Conservation (phyloP, 2,797 vertebrate genomes). For the Pseudomugil gertrudae region DNA sequence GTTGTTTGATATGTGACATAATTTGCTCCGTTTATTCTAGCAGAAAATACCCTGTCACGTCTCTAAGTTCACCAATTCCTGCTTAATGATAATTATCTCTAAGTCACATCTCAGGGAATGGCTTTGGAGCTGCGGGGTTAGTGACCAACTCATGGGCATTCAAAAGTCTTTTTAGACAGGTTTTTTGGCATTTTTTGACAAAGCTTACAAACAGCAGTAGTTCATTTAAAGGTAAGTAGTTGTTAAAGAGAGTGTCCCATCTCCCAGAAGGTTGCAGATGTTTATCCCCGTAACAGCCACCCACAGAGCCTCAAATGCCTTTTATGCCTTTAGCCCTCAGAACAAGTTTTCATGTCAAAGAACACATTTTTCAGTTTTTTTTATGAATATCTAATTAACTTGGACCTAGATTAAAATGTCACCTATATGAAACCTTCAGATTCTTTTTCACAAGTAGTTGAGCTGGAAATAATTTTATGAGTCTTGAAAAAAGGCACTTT, state of each 20-base stretch:
- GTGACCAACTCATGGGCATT: slow-evolving; percentile 55
- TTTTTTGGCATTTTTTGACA: slow-evolving; percentile 57
- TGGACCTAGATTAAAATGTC: slow-evolving; percentile 57
- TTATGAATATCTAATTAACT: slow-evolving; percentile 65
- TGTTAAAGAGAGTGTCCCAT: slow-evolving; percentile 43
- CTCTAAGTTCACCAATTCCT: slow-evolving; percentile 1
- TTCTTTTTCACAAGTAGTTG: slow-evolving; percentile 43
- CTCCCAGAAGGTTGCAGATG: slow-evolving; percentile 53
- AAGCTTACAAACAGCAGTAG: slow-evolving; percentile 42
- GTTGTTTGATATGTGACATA: not conserved
- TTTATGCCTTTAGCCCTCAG: not conserved
- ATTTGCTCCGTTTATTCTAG: not conserved
- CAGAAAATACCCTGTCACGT: not conserved
- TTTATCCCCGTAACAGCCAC: slow-evolving; percentile 37
- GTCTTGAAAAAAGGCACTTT: slow-evolving; percentile 43
- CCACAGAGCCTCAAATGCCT: slow-evolving; percentile 16
- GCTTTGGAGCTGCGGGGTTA: slow-evolving; percentile 41
- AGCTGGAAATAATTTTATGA: slow-evolving; percentile 53
- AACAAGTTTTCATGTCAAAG: slow-evolving; percentile 42
- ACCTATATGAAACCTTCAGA: slow-evolving; percentile 45
- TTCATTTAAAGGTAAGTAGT: slow-evolving; percentile 49
- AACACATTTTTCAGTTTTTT: slow-evolving; percentile 49
- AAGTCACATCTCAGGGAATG: slow-evolving; percentile 29
- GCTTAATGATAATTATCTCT: slow-evolving; percentile 41
- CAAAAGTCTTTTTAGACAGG: slow-evolving; percentile 54